Evolutionary conservation across 1,140 invertebrate species (phyloP).

Genomic region (Orchesella cincta): DNA sequence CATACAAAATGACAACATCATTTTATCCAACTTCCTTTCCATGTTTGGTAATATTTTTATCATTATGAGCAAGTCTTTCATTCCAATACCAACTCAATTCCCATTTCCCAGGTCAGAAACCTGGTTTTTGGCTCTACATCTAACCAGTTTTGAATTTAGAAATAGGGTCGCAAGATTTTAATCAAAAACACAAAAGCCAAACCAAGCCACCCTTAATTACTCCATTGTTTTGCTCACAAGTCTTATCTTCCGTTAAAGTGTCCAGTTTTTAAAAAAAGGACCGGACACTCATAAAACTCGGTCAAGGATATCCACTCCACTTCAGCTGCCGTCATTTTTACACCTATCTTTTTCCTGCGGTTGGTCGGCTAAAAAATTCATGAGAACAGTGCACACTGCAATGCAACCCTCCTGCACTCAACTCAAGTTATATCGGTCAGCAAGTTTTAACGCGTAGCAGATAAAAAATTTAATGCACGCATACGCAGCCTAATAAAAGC

Average conservation of each 20-base stretch:
- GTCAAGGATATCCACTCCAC: constrained; percentile 14
- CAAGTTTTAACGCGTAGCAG: not conserved
- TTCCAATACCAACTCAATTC: not conserved
- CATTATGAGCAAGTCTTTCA: not conserved
- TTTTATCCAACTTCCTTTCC: not conserved
- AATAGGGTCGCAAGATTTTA: not conserved
- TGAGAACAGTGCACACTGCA: not conserved
- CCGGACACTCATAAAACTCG: not conserved
- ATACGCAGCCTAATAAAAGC: not conserved
- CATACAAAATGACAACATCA: not conserved
- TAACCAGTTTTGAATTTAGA: not conserved
- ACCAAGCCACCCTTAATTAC: not conserved
- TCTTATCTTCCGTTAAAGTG: not conserved
- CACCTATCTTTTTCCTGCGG: not conserved
- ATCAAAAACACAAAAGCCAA: not conserved
- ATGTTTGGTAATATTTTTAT: not conserved
- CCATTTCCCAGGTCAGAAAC: constrained; percentile 17
- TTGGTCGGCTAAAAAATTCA: not conserved
- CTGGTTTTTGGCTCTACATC: not conserved
- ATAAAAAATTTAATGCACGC: not conserved
- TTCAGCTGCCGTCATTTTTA: not conserved
- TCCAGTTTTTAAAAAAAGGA: not conserved
- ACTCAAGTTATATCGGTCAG: not conserved
- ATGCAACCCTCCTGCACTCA: not conserved
- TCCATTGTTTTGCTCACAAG: not conserved